Evolutionary conservation across 2,888 invertebrate species (phyloP), one percentile per base, ranked within the genome.

Genomic region (Mesorhabditis belari): DNA sequence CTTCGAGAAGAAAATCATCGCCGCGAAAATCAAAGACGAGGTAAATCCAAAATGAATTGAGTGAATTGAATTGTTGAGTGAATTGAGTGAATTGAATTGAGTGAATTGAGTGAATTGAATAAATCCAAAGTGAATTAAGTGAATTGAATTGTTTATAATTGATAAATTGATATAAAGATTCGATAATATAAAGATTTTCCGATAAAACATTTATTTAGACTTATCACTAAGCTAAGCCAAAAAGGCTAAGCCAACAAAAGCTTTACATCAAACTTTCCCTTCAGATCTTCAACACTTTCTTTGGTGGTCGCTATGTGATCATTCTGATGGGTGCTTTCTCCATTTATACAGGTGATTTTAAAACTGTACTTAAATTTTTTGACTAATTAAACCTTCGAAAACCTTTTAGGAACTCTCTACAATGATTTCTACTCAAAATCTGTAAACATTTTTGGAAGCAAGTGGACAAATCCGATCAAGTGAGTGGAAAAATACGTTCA

Each of bases 351-450:
- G 77, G 77, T 55, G 77, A 77, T 58, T 55, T n/a, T 71, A 69
- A 57, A 73, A 74, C 17, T 70, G 71, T 63, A 63, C 58, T 62
- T 65, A 53, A 24, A 61, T 23, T 51, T 2, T n/a, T 23, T 23
- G n/a, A n/a, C 17, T 19, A 50, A 9, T 9, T 9, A 35, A 35
- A 35, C 29, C 25, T 23, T 95, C 84, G 93, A 94, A 4, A 96
- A 96, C n/a, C n/a, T n/a, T 0, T 78, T 94, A 35, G 44, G 44
- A 3, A 90, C n/a, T 9, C 44, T 98, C 69, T 98, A 98, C 85
- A 98, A 98, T 84, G 96, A 98, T 81, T 86, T 92, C 55, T 98
- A 95, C 85, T 92, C 95, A 12, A 95, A 94, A 82, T 91, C 93
- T 2, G 81, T 95, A 56, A 95, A 96, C 83, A 86, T 96, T 55